Conservation (phyloP, 2,888 invertebrate species). For the Diaphora mendica region DNA sequence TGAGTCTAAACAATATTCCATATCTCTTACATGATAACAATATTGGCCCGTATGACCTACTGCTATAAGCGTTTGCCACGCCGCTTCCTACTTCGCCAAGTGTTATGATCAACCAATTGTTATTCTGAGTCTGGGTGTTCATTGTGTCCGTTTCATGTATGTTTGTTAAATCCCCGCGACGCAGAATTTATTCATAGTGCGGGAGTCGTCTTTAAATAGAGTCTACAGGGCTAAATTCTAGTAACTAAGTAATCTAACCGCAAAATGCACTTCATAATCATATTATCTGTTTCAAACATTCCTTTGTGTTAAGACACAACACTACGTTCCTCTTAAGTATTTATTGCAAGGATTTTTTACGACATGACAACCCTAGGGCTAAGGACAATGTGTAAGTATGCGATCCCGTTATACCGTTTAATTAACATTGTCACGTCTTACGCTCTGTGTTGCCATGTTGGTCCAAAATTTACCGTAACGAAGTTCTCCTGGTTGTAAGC, state of each 20-base stretch:
- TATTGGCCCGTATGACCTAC: too few relatives aligned
- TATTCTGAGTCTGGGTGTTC: too few relatives aligned
- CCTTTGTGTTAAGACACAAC: background rate
- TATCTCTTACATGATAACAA: too few relatives aligned
- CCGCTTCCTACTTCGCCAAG: too few relatives aligned
- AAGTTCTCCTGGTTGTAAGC: constrained; percentile 45
- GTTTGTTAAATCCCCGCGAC: too few relatives aligned
- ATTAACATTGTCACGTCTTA: constrained; percentile 74
- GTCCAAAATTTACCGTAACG: constrained; percentile 40
- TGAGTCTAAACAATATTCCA: too few relatives aligned
- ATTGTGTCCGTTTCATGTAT: too few relatives aligned
- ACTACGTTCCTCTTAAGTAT: background rate
- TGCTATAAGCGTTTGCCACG: too few relatives aligned
- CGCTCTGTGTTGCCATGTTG: constrained; percentile 28
- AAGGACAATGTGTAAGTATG: constrained; percentile 37
- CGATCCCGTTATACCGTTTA: constrained; percentile 69
- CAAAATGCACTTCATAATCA: background rate
- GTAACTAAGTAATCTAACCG: background rate
- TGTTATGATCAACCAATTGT: too few relatives aligned
- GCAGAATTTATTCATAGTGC: too few relatives aligned
- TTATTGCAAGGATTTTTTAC: constrained; percentile 11
- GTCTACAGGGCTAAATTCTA: background rate
- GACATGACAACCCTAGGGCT: constrained; percentile 37
- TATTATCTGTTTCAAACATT: background rate
- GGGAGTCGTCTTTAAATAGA: background rate